Conservation (phyloP, 2,113 vertebrate genomes). For the Pangasianodon gigas region DNA sequence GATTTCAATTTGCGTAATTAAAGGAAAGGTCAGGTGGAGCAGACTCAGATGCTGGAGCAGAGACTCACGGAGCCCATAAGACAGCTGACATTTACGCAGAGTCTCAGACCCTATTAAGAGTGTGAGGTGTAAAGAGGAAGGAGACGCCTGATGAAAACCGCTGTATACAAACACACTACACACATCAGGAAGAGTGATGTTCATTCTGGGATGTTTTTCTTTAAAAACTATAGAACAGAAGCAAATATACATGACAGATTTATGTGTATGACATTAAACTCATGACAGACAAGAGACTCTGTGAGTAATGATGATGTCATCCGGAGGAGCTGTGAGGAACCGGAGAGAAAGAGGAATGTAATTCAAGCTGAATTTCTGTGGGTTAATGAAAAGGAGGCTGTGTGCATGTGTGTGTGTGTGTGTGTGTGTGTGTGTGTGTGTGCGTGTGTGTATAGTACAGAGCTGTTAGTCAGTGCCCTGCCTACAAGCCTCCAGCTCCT, state of each 20-base stretch:
- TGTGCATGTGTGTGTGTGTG: not conserved
- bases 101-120: slow-evolving; percentile 45
- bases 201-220: not conserved
- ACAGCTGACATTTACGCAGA: slow-evolving; percentile 63
- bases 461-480: not conserved
- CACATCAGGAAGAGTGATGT: not conserved
- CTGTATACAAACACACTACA: not conserved
- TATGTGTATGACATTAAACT: not conserved
- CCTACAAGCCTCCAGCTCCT: not conserved
- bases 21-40: slow-evolving; percentile 72
- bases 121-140: slow-evolving; percentile 27
- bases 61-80: slow-evolving; percentile 51
- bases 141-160: slow-evolving; percentile 12
- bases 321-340: not conserved
- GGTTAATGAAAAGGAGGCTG: not conserved
- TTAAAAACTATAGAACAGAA: not conserved
- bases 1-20: slow-evolving; percentile 70
- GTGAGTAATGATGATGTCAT: slow-evolving; percentile 3
- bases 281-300: not conserved
- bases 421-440: not conserved
- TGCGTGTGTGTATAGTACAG: not conserved
- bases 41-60: slow-evolving; percentile 66
- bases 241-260: not conserved
- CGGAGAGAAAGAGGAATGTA: not conserved
- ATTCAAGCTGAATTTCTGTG: not conserved